phyloP scores from a whole-genome alignment of 2,888 invertebrate species.

The Monoplex corrugatus region DNA sequence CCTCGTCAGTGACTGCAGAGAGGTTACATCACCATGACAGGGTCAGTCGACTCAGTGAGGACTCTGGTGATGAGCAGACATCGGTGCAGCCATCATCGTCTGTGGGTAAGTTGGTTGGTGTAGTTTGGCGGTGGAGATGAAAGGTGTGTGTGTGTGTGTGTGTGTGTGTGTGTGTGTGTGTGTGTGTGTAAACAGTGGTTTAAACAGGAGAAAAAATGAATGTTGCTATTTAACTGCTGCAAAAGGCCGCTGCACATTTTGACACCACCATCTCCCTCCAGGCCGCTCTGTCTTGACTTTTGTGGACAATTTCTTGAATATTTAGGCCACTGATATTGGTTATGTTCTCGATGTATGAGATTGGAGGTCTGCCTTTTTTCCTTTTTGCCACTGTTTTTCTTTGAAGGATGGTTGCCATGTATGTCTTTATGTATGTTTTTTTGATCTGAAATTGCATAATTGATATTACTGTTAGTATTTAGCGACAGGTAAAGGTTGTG shows the following conservation, averaged over 20 bases:
- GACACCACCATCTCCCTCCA: too few species aligned
- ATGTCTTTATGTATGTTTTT: background rate
- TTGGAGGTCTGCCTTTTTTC: background rate
- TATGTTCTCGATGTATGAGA: too few species aligned
- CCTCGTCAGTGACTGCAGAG: slow-evolving; percentile 34
- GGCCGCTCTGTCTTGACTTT: background rate
- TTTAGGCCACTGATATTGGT: too few species aligned
- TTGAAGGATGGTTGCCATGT: too few species aligned
- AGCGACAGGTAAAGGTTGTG: too few species aligned
- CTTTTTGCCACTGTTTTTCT: background rate
- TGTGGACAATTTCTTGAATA: too few species aligned
- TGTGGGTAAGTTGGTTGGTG: background rate
- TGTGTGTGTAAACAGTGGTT: too few species aligned
- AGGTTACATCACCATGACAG: slow-evolving; percentile 55
- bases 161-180: background rate
- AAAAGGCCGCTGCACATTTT: too few species aligned
- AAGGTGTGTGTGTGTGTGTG: background rate
- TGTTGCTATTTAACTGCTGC: too few species aligned
- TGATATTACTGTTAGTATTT: too few species aligned
- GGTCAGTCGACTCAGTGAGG: slow-evolving; percentile 70
- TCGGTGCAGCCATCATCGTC: background rate
- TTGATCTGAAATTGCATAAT: too few species aligned
- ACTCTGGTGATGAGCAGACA: slow-evolving; percentile 64
- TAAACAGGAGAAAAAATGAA: too few species aligned
- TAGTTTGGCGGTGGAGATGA: background rate